Evolutionary conservation across 2,888 invertebrate genomes (phyloP), one percentile per base, ranked within the genome.

Genomic region (Erynnis tages): DNA sequence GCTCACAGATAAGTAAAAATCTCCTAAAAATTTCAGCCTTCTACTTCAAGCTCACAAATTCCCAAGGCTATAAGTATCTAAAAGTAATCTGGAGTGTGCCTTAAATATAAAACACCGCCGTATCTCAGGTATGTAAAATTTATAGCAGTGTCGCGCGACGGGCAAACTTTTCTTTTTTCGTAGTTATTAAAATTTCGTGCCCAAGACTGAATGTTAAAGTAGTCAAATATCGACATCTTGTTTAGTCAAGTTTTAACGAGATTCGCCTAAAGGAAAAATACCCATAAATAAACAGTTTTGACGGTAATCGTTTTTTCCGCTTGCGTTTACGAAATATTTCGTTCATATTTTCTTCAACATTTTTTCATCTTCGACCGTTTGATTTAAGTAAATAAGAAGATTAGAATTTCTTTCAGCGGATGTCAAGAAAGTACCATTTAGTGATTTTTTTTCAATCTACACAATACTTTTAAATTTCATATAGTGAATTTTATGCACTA

Each of bases 51-150:
- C 13, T 8, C 5, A 40, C 25, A 16, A 30, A 45, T 46, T 35
- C 4, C 4, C 10, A 17, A 23, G 16, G 14, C 25, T 40, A 23
- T 13, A n/a, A n/a, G n/a, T n/a, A 34, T 34, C 17, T 25, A 49
- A 41, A 41, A 13, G 34, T 7, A 34, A 49, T 49, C 25, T 40
- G 17, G 21, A 11, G 10, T 5, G 7, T 16, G n/a, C 21, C 19
- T 37, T 13, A 30, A 37, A 37, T 38, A 38, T 48, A 37, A 48
- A 38, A 48, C 40, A 41, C 17, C 6, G 1, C 4, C 7, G 25
- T 49, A 41, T 25, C 19, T 49, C 23, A 32, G 49, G 41, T 35
- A 27, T 46, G 34, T 35, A 46, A 17, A 50, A 50, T 50, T 41
- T 35, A 43, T 43, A 27, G 19, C 49, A 30, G 21, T 29, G 41